Evolutionary conservation across 2,888 invertebrate genomes (phyloP).

Genomic region (Andrena haemorrhoa): DNA sequence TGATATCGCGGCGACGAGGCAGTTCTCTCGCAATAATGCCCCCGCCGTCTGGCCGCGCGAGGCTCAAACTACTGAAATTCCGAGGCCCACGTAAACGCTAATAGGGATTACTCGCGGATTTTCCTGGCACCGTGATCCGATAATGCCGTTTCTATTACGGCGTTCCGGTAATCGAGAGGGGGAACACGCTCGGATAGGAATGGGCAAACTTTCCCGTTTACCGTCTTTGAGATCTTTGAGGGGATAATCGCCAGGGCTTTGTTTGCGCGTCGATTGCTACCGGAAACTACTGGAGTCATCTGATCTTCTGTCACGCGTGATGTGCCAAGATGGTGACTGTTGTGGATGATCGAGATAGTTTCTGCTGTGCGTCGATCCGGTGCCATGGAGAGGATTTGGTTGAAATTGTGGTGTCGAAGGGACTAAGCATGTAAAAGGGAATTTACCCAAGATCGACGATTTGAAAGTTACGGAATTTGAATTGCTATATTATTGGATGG

Average conservation of each 20-base stretch:
- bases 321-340: too few relatives aligned
- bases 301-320: neutral
- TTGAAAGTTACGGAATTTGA: too few relatives aligned
- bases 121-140: constrained; percentile 29
- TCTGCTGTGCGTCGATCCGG: too few relatives aligned
- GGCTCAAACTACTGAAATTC: constrained; percentile 50
- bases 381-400: too few relatives aligned
- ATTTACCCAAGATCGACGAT: too few relatives aligned
- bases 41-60: constrained; percentile 31
- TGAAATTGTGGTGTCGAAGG: too few relatives aligned
- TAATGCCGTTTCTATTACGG: constrained; percentile 22
- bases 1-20: constrained; percentile 36
- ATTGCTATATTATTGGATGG: too few relatives aligned
- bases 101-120: constrained; percentile 47
- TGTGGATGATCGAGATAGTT: too few relatives aligned
- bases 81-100: constrained; percentile 23
- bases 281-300: neutral
- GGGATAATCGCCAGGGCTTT: neutral
- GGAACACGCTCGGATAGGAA: too few relatives aligned
- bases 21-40: constrained; percentile 43
- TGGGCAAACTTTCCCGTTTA: neutral
- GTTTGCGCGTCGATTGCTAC: neutral
- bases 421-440: too few relatives aligned
- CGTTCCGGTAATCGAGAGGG: constrained; percentile 1
- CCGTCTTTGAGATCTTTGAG: neutral